Percentiles rank a stretch among this genome's conserved stretches.
phyloP scores from a whole-genome alignment of 2,888 invertebrate genomes.

The Amaurobius ferox region DNA sequence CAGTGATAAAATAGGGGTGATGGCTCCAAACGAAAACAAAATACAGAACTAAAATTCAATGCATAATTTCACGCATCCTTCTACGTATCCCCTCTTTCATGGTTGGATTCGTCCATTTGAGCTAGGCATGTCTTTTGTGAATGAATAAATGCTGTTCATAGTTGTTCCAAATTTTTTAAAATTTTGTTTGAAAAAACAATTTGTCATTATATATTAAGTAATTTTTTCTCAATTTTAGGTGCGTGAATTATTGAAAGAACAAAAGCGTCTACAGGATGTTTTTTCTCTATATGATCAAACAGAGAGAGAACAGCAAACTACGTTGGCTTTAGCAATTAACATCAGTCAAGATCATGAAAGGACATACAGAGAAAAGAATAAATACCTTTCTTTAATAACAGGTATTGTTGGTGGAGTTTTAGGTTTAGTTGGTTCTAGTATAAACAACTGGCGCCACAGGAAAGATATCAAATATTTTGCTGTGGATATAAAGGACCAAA shows the following conservation, averaged over 20 bases:
- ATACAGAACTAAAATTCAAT: too few species aligned
- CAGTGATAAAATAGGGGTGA: too few species aligned
- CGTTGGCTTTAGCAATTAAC: slow-evolving; percentile 47
- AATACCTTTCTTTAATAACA: slow-evolving; percentile 57
- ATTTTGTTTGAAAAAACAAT: too few species aligned
- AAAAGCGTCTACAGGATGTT: slow-evolving; percentile 29
- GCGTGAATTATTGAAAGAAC: slow-evolving; percentile 59
- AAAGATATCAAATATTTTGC: slow-evolving; percentile 61
- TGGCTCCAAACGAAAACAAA: too few species aligned
- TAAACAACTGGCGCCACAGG: slow-evolving; percentile 58
- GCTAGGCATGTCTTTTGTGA: too few species aligned
- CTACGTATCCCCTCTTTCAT: too few species aligned
- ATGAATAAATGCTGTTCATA: too few species aligned
- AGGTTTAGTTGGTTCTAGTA: slow-evolving; percentile 45
- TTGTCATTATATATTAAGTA: too few species aligned
- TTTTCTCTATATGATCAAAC: slow-evolving; percentile 48
- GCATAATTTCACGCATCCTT: too few species aligned
- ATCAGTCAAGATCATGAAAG: slow-evolving; percentile 61
- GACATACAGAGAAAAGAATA: slow-evolving; percentile 61
- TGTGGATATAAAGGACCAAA: slow-evolving; percentile 26
- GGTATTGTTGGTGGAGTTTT: slow-evolving; percentile 49
- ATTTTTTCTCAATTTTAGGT: slow-evolving; percentile 41
- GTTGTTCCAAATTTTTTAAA: too few species aligned
- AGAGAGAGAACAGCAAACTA: slow-evolving; percentile 49
- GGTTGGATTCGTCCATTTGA: too few species aligned